Base-by-base conservation (phyloP, 1,140 invertebrate genomes). In the Cydia pomonella region DNA sequence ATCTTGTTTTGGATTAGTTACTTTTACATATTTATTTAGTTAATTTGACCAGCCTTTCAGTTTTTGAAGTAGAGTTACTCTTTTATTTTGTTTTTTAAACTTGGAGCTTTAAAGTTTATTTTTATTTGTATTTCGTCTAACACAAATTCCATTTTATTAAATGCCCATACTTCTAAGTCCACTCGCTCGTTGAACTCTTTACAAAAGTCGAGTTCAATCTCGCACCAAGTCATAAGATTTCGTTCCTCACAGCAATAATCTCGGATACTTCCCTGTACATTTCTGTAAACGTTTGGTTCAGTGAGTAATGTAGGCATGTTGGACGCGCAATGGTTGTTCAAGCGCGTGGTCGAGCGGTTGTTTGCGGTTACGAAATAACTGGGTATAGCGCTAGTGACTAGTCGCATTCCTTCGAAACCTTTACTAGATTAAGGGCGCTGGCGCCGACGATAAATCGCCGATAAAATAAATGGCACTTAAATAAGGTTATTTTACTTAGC, bases 121-220 rank as follows among this genome's bases (percentile, higher is more conserved):
- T 38, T 38, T 38, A 38, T 38, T 38, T 44, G 16, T 7, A 44
- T 44, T 44, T 44, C 12, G 41, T 44, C 9, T 23, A 59, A 59
- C 53, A 23, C 21, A 59, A 59, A 59, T 21, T 21, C 18, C 2
- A 59, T 10, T 23, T 59, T 59, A 23, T 23, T 23, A 23, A 3
- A 23, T 23, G n/a, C 21, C 21, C 53, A 59, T 59, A 50, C n/a
- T 59, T 59, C 21, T 12, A 59, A 59, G 18, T 59, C 18, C 9
- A 23, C 53, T 59, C 86, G 84, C 88, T 86, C 90, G 87, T 92
- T 92, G 90, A 92, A 90, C 84, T 92, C 90, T 90, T 85, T 87
- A 86, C 73, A 82, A 89, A 88, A 89, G 86, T 88, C 74, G 76
- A 86, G 76, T 79, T 79, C 63, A 41, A 38, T 25, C 25, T 44